phyloP scores from a whole-genome alignment of 2,888 invertebrate genomes.

The Doris montereyensis region DNA sequence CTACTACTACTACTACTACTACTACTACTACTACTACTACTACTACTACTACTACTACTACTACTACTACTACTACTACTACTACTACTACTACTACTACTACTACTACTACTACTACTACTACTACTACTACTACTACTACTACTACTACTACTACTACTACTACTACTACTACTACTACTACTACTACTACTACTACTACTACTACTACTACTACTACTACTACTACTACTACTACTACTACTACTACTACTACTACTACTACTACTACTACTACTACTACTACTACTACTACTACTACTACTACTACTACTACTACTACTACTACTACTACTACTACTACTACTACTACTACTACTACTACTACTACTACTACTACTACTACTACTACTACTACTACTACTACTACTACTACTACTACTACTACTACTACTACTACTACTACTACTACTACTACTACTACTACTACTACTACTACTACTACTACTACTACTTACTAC shows the following conservation, averaged over 20 bases:
- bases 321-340: background rate
- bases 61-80: background rate
- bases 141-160: background rate
- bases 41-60: background rate
- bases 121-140: background rate
- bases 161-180: background rate
- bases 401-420: background rate
- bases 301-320: background rate
- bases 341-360: background rate
- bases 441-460: background rate
- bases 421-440: background rate
- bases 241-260: background rate
- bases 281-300: background rate
- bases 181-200: background rate
- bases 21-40: background rate
- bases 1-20: background rate
- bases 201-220: background rate
- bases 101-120: conserved; percentile 1
- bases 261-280: background rate
- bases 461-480: background rate
- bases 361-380: background rate
- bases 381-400: background rate
- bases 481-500: background rate
- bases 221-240: background rate
- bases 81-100: background rate